These are phyloP conservation scores for Poecile montanus DNA, from an alignment of 2,797 vertebrate genomes.

Conservation along the genomic window DNA sequence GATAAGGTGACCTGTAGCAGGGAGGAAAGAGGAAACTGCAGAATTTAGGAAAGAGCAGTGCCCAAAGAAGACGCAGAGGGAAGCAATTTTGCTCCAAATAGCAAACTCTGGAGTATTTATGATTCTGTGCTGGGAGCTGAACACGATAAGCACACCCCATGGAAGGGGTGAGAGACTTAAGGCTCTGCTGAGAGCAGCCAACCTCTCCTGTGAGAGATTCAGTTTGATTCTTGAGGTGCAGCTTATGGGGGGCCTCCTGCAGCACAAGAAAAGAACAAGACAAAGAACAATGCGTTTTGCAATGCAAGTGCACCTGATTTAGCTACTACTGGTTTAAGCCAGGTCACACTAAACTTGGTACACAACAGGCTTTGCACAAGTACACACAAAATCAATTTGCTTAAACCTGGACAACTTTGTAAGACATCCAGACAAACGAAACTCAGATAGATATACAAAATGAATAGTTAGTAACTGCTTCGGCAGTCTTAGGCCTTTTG, in stretches of 20 bases:
- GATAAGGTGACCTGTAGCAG: neutral
- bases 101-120: neutral
- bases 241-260: fast-evolving
- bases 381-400: neutral
- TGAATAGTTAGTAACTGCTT: neutral
- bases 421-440: neutral
- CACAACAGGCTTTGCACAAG: neutral
- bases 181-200: neutral
- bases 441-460: neutral
- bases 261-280: neutral
- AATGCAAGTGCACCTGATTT: neutral
- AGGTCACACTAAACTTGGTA: neutral
- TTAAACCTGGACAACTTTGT: neutral
- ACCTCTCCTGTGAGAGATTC: neutral
- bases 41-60: neutral
- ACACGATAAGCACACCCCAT: too few relatives aligned
- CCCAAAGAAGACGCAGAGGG: neutral
- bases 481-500: neutral
- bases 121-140: neutral
- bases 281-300: neutral
- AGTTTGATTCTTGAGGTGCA: neutral
- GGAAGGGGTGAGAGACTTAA: neutral
- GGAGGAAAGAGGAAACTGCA: neutral
- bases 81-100: neutral
- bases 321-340: neutral